phyloP scores from a whole-genome alignment of 2,888 invertebrate genomes.

The Tenthredo mesomela region DNA sequence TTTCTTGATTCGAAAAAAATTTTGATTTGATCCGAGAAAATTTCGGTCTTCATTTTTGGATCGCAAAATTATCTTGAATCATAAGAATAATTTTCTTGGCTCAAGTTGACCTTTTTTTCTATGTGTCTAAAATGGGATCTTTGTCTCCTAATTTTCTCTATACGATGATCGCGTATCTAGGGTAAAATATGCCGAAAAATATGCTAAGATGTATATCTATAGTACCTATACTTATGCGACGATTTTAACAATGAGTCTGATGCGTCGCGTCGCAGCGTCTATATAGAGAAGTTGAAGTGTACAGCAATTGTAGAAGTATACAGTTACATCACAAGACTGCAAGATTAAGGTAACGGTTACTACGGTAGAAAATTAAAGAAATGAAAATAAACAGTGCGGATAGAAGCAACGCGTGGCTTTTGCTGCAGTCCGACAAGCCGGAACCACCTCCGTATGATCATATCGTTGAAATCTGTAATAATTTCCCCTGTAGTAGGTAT shows the following conservation, averaged over 20 bases:
- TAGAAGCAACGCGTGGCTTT: background rate
- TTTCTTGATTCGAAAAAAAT: no score
- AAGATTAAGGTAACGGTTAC: slow-evolving; percentile 69
- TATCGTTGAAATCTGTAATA: background rate
- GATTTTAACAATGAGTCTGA: slow-evolving; percentile 4
- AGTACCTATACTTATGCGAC: background rate
- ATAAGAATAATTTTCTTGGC: no score
- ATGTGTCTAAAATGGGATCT: no score
- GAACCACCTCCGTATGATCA: slow-evolving; percentile 28
- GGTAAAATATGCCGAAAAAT: no score
- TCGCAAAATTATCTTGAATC: no score
- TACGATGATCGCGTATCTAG: background rate
- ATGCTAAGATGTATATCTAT: no score
- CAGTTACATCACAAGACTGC: slow-evolving; percentile 62
- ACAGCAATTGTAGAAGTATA: slow-evolving; percentile 54
- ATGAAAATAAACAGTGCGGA: slow-evolving; percentile 50
- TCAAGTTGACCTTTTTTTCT: no score
- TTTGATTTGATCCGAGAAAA: no score
- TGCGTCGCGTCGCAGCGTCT: background rate
- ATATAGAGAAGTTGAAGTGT: background rate
- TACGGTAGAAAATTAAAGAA: slow-evolving; percentile 58
- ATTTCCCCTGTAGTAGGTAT: background rate
- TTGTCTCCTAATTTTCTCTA: background rate
- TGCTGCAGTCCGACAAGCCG: slow-evolving; percentile 8
- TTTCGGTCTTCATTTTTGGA: no score